Evolutionary conservation across 2,888 invertebrate genomes (phyloP), one percentile per base, ranked within the genome.

Genomic region (Molorchus minor): DNA sequence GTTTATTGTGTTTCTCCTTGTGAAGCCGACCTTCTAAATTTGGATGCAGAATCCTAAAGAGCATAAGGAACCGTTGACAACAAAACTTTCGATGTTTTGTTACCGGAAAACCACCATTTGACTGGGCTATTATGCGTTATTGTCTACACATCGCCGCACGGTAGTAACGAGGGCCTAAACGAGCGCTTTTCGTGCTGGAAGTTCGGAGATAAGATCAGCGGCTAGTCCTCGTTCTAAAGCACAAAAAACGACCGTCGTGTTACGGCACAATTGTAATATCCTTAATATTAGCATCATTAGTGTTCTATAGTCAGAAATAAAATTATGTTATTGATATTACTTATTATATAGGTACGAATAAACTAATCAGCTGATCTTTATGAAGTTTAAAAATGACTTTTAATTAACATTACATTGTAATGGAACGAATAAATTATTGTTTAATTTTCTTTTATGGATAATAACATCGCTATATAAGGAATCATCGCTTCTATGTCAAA

Each of bases 281-380:
- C 70, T 66, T 63, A 68, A 69, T 71, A 74, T 74, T 72, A 71
- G 68, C 70, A 71, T 72, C 71, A 72, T 74, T 73, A 72, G 65
- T 51, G 61, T 54, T 41, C 66, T 58, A 73, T 73, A 71, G 71
- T 72, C 62, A 54, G 67, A 68, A 69, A 73, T 71, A 68, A 72
- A 72, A 71, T 69, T 66, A 69, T 68, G 67, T 73, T 72, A 71
- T 64, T 57, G 54, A 54, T 49, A 60, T 65, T 66, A 65, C 58
- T 36, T 58, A 49, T 33, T 7, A 25, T 25, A n/a, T n/a, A n/a
- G 25, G 5, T 63, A 64, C 56, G 47, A 65, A 65, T 61, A 58
- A 62, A 61, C 64, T 58, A 56, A 56, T 58, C 61, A 49, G 30
- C 61, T 52, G 36, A 58, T 61, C 44, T 41, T 25, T 56, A 35